Evolutionary conservation across 1,140 invertebrate species (phyloP).

Genomic region (Camponotus floridanus): DNA sequence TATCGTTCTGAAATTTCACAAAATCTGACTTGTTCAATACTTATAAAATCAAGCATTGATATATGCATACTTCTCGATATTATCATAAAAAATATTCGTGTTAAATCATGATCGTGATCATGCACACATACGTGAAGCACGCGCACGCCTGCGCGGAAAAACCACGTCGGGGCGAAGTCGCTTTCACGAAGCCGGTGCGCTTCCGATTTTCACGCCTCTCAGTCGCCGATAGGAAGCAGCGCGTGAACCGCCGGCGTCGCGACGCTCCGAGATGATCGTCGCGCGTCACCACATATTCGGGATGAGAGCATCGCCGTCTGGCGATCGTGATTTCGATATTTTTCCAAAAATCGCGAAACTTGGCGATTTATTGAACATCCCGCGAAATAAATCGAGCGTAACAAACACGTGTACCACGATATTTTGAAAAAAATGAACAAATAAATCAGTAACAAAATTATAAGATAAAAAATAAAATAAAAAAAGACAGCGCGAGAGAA

Average conservation of each 20-base stretch:
- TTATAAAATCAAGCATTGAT: not conserved
- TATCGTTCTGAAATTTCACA: not conserved
- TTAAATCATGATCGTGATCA: not conserved
- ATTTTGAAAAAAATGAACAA: not conserved
- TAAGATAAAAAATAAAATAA: not conserved
- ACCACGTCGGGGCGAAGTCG: constrained; percentile 42
- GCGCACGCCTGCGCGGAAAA: constrained; percentile 67
- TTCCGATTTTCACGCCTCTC: constrained; percentile 70
- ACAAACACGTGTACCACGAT: not conserved
- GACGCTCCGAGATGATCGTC: constrained; percentile 27
- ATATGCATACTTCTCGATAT: not conserved
- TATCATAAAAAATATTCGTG: not conserved
- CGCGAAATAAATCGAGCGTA: not conserved
- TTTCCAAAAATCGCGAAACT: not conserved
- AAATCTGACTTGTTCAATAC: too few relatives aligned
- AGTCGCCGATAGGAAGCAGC: constrained; percentile 72
- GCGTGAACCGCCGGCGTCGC: constrained; percentile 24
- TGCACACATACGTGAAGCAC: not conserved
- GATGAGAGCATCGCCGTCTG: not conserved
- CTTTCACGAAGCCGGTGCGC: constrained; percentile 46
- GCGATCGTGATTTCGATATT: not conserved
- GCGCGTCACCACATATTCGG: not conserved
- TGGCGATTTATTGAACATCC: too few relatives aligned
- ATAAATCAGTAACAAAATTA: not conserved
- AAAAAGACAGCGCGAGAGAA: not conserved